Base-by-base conservation (phyloP, 2,113 vertebrate species). In the Hoplias malabaricus region DNA sequence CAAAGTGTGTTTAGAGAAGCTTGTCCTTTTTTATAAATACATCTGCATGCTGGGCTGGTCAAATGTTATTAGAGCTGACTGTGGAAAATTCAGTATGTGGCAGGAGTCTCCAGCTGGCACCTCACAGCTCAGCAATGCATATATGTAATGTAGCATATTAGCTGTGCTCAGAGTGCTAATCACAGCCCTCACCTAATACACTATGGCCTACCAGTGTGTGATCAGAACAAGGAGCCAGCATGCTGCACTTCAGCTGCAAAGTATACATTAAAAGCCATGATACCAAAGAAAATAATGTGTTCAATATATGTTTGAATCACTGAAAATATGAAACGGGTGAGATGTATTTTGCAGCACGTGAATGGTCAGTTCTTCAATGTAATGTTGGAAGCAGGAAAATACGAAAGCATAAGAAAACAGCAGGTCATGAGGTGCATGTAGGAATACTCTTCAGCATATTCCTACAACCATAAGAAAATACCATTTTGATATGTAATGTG, bases 1-100 rank as follows among this genome's bases (percentile, higher is more conserved):
- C 59, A 59, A 73, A 70, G n/a, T 69, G 33, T 72, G 53, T 16
- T 40, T 40, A 40, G 1, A 40, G 53, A 42, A 36, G 38, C 50
- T 71, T 71, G 2, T 25, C 48, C n/a, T 50, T 11, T 27, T 12
- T 38, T 21, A 14, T 29, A 59, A 29, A 29, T 4, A 69, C 5
- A 6, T 13, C 68, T 53, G 34, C 8, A 5, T 42, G 21, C 16
- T 19, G 16, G 5, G 54, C 69, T 56, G 25, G 8, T 21, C 12
- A 70, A 34, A 6, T 16, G 12, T 14, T 56, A 16, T 23, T 57
- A 0, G 10, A 12, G 34, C 6, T 19, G 53, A 59, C 34, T 59
- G 27, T 59, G 56, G 13, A 16, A 16, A 59, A 48, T 4, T 12
- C 1, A n/a, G 46, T 14, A n/a, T 4, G 5, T 48, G 19, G 4